Evolutionary conservation across 2,888 invertebrate species (phyloP), one percentile per base, ranked within the genome.

Genomic region (Hyposoter dolosus): DNA sequence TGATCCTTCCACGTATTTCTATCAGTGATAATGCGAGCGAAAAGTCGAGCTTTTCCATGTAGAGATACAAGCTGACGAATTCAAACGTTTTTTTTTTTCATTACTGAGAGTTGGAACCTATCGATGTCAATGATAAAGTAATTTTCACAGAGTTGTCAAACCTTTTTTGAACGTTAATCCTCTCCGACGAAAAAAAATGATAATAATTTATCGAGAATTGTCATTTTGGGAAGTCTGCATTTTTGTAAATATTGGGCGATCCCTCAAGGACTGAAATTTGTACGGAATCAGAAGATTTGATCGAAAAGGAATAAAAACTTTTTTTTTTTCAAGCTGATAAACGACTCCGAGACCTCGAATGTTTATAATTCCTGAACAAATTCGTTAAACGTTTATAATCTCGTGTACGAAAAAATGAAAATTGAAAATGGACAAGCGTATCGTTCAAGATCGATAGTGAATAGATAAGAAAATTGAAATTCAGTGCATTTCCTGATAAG

Each of bases 401-500:
- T 43, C 56, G 23, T 15, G n/a, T 17, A 35, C 15, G 3, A 47
- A 28, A 19, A 19, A 65, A 66, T 17, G 66, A 9, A n/a, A 65
- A 63, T 32, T 60, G 6, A n/a, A 65, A 71, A 60, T 45, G 15
- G n/a, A 71, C 56, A 12, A 71, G 60, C 32, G 17, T 12, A 23
- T 53, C 15, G 17, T 32, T 66, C 4, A 47, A 45, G 68, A 56
- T 68, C 56, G 17, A 50, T 82, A 28, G 45, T 23, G 56, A 47
- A 60, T 45, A n/a, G 53, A 28, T 43, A 17, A 28, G 19, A 23
- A 45, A 47, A 60, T 50, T 35, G 35, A 47, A 43, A 53, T 23
- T 53, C 40, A 17, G 35, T 17, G 66, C 7, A 17, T n/a, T 50
- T 53, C 32, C 43, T 50, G 81, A 66, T 74, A 82, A 82, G 76